These are phyloP conservation scores for Boulengeromyrus knoepffleri DNA, from an alignment of 2,113 vertebrate species.

Conservation along the genomic window DNA sequence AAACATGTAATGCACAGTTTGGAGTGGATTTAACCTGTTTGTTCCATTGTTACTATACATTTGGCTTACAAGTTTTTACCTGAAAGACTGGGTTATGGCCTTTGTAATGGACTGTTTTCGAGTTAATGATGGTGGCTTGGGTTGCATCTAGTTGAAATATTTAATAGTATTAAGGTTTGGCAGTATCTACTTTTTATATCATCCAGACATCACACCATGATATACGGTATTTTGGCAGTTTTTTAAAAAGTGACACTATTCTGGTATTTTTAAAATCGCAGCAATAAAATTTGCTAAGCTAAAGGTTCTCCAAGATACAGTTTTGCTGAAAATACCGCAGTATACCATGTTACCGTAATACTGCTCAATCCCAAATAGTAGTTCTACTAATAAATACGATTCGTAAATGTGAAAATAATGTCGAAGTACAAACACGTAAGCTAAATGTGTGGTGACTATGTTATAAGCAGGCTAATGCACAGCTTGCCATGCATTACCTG, in stretches of 20 bases:
- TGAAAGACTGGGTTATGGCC: not conserved
- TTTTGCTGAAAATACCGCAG: not conserved
- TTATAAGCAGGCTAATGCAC: not conserved
- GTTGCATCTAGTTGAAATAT: not conserved
- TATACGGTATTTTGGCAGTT: not conserved
- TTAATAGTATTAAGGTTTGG: not conserved
- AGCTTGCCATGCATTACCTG: not conserved
- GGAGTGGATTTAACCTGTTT: not conserved
- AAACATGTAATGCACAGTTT: not conserved
- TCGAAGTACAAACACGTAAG: not conserved
- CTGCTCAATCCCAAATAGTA: not conserved
- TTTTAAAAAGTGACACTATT: not conserved
- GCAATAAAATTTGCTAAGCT: not conserved
- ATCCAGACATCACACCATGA: not conserved
- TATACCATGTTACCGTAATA: not conserved
- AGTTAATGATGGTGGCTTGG: not conserved
- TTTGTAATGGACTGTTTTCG: not conserved
- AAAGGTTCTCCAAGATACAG: not conserved
- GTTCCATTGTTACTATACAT: not conserved
- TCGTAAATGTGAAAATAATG: not conserved
- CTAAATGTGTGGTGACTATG: not conserved
- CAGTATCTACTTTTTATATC: not conserved
- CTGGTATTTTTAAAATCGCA: not conserved
- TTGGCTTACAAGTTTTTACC: not conserved
- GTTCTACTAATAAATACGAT: not conserved